A percentile compares a stretch with the other conserved stretches of the same genome.
These are phyloP conservation scores for Odontocerum albicorne DNA, from an alignment of 2,888 invertebrate species.

Conservation along the genomic window DNA sequence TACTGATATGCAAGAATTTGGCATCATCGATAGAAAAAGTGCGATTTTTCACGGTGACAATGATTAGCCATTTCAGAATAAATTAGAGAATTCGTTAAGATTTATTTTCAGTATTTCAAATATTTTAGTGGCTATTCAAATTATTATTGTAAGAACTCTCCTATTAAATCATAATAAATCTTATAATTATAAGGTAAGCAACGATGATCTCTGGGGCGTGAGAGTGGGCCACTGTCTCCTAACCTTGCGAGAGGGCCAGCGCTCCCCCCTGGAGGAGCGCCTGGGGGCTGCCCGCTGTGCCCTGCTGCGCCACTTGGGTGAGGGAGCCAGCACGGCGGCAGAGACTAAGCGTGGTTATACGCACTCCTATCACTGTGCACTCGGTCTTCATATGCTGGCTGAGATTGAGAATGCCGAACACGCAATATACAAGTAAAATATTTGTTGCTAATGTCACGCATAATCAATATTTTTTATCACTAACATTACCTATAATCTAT, in stretches of 20 bases:
- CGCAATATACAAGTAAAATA: constrained; percentile 44
- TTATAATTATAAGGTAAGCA: constrained; percentile 39
- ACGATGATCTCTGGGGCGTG: constrained; percentile 70
- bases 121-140: too few relatives aligned
- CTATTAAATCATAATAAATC: background rate
- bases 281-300: constrained; percentile 49
- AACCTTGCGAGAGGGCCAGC: constrained; percentile 54
- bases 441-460: background rate
- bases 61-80: too few relatives aligned
- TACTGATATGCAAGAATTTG: too few relatives aligned
- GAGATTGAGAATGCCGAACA: constrained; percentile 50
- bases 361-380: constrained; percentile 53
- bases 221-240: constrained; percentile 72
- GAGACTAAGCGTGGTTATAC: constrained; percentile 46
- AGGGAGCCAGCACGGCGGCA: constrained; percentile 44
- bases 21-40: too few relatives aligned
- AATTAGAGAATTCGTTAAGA: too few relatives aligned
- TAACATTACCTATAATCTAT: background rate
- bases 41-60: too few relatives aligned
- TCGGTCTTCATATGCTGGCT: constrained; percentile 51
- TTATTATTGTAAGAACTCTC: too few relatives aligned
- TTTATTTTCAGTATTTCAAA: too few relatives aligned
- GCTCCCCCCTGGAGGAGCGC: constrained; percentile 45
- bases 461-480: background rate
- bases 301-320: constrained; percentile 41